Conservation (phyloP, 2,797 vertebrate genomes). For the Neosalanx taihuensis region DNA sequence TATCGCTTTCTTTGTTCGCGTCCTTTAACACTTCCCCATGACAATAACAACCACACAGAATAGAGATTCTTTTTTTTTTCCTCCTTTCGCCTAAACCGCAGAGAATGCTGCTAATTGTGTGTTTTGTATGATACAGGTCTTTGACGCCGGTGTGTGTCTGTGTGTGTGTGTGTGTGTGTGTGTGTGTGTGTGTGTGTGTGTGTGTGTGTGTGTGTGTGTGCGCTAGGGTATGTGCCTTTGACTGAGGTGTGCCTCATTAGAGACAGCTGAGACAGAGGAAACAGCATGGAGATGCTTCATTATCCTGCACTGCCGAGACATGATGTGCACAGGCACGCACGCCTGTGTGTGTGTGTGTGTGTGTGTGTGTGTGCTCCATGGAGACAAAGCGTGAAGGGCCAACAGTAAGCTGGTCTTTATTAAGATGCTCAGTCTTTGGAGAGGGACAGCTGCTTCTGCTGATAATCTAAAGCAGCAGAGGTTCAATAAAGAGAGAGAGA, state of each 20-base stretch:
- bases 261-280: slow-evolving; percentile 16
- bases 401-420: slow-evolving; percentile 66
- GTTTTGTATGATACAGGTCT: slow-evolving; percentile 16
- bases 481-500: slow-evolving; percentile 65
- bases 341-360: slow-evolving; percentile 12
- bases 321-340: slow-evolving; percentile 27
- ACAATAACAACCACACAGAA: too few relatives aligned
- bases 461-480: slow-evolving; percentile 57
- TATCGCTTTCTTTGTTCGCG: too few relatives aligned
- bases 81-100: neutral
- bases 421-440: slow-evolving; percentile 54
- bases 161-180: slow-evolving; percentile 29
- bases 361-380: slow-evolving; percentile 27
- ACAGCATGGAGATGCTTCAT: slow-evolving; percentile 44
- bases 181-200: slow-evolving; percentile 20
- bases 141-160: slow-evolving; percentile 13
- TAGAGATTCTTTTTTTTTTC: too few relatives aligned
- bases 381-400: slow-evolving; percentile 36
- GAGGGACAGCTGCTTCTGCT: slow-evolving; percentile 54
- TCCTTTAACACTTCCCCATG: too few relatives aligned
- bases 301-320: slow-evolving; percentile 42
- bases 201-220: slow-evolving; percentile 7
- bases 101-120: slow-evolving; percentile 19
- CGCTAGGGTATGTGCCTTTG: slow-evolving; percentile 1
- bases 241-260: slow-evolving; percentile 60